These are phyloP conservation scores for Penaeus vannamei DNA, from an alignment of 1,140 invertebrate genomes.

Conservation along the genomic window DNA sequence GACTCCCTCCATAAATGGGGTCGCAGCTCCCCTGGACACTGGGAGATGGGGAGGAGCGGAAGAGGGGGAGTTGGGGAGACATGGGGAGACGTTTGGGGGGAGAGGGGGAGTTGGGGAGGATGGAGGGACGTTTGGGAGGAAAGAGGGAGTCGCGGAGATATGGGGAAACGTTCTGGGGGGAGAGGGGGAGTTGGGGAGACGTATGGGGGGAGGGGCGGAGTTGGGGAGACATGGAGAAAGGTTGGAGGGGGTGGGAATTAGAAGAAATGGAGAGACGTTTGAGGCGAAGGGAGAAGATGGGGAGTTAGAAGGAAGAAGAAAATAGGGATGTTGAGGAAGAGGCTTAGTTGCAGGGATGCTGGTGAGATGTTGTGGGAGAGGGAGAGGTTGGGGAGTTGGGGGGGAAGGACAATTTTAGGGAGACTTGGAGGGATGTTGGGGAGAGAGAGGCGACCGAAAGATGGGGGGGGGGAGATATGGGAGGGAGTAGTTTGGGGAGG, in stretches of 20 bases:
- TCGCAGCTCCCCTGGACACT: neutral
- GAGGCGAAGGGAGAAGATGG: neutral
- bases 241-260: neutral
- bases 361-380: no score
- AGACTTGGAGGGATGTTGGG: no score
- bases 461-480: no score
- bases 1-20: constrained; percentile 44
- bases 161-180: neutral
- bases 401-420: no score
- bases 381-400: no score
- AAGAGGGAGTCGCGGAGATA: neutral
- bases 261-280: no score
- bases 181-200: no score
- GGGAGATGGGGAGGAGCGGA: neutral
- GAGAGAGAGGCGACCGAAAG: no score
- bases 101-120: neutral
- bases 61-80: neutral
- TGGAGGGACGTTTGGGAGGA: no score
- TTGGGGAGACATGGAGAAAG: neutral
- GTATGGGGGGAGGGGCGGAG: no score
- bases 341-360: neutral
- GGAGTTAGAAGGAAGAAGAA: neutral
- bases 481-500: no score
- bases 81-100: neutral
- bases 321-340: neutral